These are phyloP conservation scores for Chionis minor DNA, from an alignment of 2,113 vertebrate genomes.

Conservation along the genomic window DNA sequence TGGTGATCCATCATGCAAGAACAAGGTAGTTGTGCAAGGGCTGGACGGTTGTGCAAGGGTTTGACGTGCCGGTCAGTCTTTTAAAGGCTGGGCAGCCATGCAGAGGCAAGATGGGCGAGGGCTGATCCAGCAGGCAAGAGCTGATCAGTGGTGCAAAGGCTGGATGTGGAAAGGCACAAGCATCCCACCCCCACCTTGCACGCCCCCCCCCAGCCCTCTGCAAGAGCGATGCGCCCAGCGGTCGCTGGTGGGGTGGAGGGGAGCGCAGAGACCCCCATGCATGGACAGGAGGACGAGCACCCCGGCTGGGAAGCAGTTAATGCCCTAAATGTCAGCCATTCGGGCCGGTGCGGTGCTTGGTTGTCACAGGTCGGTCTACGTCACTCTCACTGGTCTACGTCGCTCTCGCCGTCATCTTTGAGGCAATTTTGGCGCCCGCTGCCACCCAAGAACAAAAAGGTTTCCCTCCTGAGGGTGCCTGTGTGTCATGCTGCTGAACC, in stretches of 20 bases:
- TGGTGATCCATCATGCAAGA: fast-evolving
- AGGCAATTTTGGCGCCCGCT: background rate
- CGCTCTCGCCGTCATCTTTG: background rate
- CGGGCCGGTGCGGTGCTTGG: fast-evolving
- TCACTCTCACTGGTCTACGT: background rate
- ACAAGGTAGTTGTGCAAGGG: background rate
- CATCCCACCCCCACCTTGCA: fast-evolving
- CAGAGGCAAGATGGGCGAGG: background rate
- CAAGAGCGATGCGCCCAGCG: background rate
- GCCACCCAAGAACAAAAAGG: background rate
- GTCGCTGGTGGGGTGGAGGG: too few species aligned
- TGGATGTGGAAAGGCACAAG: fast-evolving
- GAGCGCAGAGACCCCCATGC: fast-evolving
- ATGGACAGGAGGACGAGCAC: fast-evolving
- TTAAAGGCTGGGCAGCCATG: background rate
- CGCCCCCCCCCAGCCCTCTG: background rate
- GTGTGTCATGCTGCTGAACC: background rate
- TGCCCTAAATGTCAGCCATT: background rate
- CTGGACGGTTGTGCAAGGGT: too few species aligned
- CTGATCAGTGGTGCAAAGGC: background rate
- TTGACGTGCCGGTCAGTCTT: background rate
- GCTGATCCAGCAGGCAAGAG: too few species aligned
- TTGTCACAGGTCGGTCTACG: background rate
- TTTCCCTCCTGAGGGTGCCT: background rate
- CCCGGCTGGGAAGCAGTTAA: background rate